A percentile compares a stretch with the other conserved stretches of the same genome.
These are phyloP conservation scores for Orius laevigatus DNA, from an alignment of 1,140 invertebrate species.

Conservation along the genomic window DNA sequence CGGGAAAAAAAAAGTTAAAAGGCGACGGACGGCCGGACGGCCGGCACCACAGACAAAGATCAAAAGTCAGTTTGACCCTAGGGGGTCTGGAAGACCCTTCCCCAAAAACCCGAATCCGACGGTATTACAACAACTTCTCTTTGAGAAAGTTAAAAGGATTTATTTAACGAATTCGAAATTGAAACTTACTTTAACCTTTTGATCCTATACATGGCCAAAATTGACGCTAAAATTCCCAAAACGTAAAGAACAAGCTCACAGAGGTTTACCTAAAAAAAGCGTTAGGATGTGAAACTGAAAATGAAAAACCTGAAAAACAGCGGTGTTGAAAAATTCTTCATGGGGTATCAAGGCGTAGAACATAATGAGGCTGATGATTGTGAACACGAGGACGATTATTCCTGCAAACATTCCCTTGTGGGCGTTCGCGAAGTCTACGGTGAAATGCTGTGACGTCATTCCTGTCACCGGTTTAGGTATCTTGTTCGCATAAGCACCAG, in stretches of 20 bases:
- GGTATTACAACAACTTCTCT: too few species aligned
- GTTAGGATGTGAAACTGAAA: neutral
- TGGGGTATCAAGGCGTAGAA: conserved; percentile 38
- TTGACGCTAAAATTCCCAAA: neutral
- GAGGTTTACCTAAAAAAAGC: neutral
- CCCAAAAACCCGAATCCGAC: too few species aligned
- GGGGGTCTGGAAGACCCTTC: too few species aligned
- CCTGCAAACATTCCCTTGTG: conserved; percentile 54
- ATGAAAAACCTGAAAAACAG: too few species aligned
- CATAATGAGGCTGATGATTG: conserved; percentile 52
- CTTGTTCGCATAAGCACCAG: conserved; percentile 2
- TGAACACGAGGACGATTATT: conserved; percentile 45
- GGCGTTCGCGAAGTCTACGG: conserved; percentile 52
- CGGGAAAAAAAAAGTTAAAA: too few species aligned
- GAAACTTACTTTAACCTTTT: neutral
- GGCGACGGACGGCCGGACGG: too few species aligned
- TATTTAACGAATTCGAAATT: too few species aligned
- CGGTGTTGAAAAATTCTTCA: neutral
- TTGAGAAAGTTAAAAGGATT: too few species aligned
- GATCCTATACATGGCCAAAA: neutral
- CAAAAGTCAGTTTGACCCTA: too few species aligned
- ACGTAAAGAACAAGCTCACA: neutral
- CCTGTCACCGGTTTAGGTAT: neutral
- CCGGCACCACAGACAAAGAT: too few species aligned
- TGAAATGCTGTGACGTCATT: conserved; percentile 18